phyloP scores from a whole-genome alignment of 2,113 vertebrate species.

The human (Homo sapiens) region GRCh38 chr4:160417001-160417500 shows the following conservation, averaged over 20 bases:
- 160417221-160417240: background rate
- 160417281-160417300: background rate
- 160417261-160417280: background rate
- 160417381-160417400: slow-evolving; percentile 28
- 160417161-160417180: background rate
- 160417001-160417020: background rate
- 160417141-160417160: background rate
- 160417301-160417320: background rate
- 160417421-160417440: background rate
- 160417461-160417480: background rate
- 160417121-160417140: background rate
- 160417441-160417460: background rate
- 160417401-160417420: background rate
- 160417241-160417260: background rate
- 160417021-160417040: background rate
- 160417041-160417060: background rate
- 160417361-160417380: background rate
- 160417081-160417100: background rate
- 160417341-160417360: background rate
- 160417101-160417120: background rate
- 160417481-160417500: background rate
- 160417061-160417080: background rate
- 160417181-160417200: background rate
- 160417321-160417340: background rate
- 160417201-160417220: slow-evolving; percentile 7